Base-by-base conservation (phyloP, 53 echinoderm and acorn worm species). In the Paracentrotus lividus region DNA sequence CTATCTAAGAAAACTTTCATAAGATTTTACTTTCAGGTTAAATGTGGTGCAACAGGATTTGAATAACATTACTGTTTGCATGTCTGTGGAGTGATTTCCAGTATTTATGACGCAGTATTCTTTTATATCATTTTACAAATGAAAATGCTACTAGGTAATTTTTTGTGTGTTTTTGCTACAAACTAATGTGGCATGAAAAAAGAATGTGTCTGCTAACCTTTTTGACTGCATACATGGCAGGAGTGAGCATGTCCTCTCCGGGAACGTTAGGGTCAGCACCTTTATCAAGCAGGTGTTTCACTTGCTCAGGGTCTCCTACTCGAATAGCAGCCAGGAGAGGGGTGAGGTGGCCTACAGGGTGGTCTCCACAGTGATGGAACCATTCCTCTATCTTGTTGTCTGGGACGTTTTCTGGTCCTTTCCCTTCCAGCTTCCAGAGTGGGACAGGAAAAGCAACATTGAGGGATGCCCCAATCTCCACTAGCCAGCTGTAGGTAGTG, bases 221-320 rank as follows among this genome's bases (percentile, higher is more conserved):
- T 87, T 85, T 96, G 67, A 99, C 97, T 43, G 99, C 99, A 92
- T 95, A 97, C 99, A 99, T 99, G 84, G 97, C 94, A 20, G 99
- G 99, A n/a, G 97, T 96, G 29, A 96, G 75, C 5, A 89, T 76
- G 43, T 94, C 91, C 53, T 94, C 91, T 77, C 96, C 99, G 4
- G 94, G 69, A 51, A 93, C 96, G 93, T 99, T 99, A 24, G 95
- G 96, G 78, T 96, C 95, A 31, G 97, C 99, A 0, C 99, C 99
- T 15, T 95, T 96, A 67, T 94, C 93, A 47, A 99, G 55, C 59
- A 99, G 86, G 47, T 94, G 94, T 87, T 94, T 93, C 16, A 95
- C 94, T 75, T 51, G 93, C 4, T 33, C 49, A 55, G 90, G 88
- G 93, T 93, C 42, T 49, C 91, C 88, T 40, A 84, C 86, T 21